Conservation (phyloP, 2,113 vertebrate genomes). For the human region GRCh38 chr14:88315001-88315500, state of each 20-base stretch:
- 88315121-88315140: neutral
- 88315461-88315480: conserved; percentile 10
- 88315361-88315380: neutral
- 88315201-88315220: neutral
- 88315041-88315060: neutral
- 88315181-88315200: neutral
- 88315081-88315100: neutral
- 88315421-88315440: neutral
- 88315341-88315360: neutral
- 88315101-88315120: neutral
- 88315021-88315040: neutral
- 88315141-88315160: neutral
- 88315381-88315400: neutral
- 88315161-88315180: neutral
- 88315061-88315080: neutral
- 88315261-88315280: neutral
- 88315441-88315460: neutral
- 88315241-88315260: neutral
- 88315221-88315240: neutral
- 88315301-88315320: neutral
- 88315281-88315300: neutral
- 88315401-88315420: neutral
- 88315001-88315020: neutral
- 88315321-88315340: neutral
- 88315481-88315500: neutral